Percentiles rank a stretch among this genome's conserved stretches.
Conservation (phyloP, 2,888 invertebrate genomes). For the Tanypteryx hageni region DNA sequence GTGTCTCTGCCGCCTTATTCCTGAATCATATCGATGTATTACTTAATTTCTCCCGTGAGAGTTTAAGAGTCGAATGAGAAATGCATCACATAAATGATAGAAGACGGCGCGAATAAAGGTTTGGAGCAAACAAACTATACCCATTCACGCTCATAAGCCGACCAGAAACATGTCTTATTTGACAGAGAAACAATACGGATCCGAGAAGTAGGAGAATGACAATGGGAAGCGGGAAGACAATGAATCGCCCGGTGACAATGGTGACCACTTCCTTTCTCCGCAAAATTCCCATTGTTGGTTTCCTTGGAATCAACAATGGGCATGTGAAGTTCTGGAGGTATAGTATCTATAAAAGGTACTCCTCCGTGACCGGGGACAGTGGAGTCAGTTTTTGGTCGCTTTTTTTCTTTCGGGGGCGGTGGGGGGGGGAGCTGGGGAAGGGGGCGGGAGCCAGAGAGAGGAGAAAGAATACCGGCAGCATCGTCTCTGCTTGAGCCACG, state of each 20-base stretch:
- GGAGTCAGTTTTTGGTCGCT: conserved; percentile 5
- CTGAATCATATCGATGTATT: too few relatives aligned
- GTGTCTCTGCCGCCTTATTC: too few relatives aligned
- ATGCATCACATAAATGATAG: background rate
- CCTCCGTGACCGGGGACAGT: conserved; percentile 30
- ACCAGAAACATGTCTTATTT: background rate
- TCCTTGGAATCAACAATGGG: conserved; percentile 54
- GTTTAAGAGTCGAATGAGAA: background rate
- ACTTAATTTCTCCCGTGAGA: too few relatives aligned
- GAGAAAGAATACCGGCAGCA: background rate
- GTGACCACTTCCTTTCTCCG: conserved; percentile 18
- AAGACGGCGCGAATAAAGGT: too few relatives aligned
- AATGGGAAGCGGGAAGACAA: background rate
- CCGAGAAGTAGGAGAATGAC: background rate
- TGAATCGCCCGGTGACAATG: conserved; percentile 15
- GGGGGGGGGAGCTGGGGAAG: background rate
- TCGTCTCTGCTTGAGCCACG: background rate
- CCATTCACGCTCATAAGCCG: background rate
- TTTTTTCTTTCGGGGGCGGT: background rate
- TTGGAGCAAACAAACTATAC: background rate
- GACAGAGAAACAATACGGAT: conserved; percentile 29
- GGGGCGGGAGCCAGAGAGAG: too few relatives aligned
- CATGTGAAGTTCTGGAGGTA: conserved; percentile 42
- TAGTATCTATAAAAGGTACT: conserved; percentile 36
- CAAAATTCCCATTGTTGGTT: conserved; percentile 33